These are phyloP conservation scores for Liparis tanakae DNA, from an alignment of 2,797 vertebrate species.

Conservation along the genomic window DNA sequence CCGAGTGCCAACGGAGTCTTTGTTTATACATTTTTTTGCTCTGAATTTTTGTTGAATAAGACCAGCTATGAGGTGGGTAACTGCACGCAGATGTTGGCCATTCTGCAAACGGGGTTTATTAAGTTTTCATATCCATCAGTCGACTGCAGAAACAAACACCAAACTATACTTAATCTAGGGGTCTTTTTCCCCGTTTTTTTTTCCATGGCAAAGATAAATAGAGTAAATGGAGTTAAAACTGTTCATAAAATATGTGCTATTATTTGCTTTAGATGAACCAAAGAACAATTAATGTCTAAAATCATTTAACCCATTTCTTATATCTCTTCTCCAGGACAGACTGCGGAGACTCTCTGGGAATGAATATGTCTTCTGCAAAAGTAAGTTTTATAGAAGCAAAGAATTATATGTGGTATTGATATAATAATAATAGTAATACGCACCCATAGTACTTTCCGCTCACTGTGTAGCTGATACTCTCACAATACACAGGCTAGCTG, in stretches of 20 bases:
- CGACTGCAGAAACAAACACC: not conserved
- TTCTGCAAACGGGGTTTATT: conserved; percentile 1
- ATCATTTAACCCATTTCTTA: not conserved
- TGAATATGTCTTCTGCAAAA: conserved; percentile 91
- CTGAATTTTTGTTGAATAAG: conserved; percentile 22
- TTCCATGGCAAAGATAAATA: not conserved
- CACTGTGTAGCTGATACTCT: not conserved
- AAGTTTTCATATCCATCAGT: conserved; percentile 7
- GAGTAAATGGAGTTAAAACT: not conserved
- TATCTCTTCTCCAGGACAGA: conserved; percentile 85
- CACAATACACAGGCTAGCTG: not conserved
- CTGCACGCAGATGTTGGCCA: conserved; percentile 8
- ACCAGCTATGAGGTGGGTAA: conserved; percentile 32
- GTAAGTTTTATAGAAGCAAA: conserved; percentile 78
- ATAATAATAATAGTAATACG: not conserved
- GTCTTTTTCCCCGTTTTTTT: not conserved
- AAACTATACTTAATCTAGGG: not conserved
- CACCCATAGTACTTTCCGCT: not conserved
- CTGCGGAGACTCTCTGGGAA: conserved; percentile 93
- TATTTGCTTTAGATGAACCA: fast-evolving
- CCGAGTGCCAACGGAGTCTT: conserved; percentile 1
- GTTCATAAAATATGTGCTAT: not conserved
- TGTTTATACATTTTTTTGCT: conserved; percentile 20
- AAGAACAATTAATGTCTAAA: not conserved
- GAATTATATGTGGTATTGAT: not conserved